Percentiles rank a stretch among this genome's conserved stretches.
Conservation (phyloP, 1,140 invertebrate genomes). For the Drosophila seguyi region DNA sequence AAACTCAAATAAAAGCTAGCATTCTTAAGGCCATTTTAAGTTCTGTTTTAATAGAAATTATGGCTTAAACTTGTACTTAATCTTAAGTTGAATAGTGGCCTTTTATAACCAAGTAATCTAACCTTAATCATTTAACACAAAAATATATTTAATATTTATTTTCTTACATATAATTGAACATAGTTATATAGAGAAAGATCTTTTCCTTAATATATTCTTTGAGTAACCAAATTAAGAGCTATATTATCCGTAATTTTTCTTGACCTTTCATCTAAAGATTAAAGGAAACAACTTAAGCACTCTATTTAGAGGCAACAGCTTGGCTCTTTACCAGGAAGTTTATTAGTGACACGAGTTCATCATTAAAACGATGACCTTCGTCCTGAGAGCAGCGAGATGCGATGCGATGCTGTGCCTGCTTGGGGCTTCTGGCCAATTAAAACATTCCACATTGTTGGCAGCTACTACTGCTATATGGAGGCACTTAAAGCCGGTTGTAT, state of each 20-base stretch:
- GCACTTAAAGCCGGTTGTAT: slow-evolving; percentile 15
- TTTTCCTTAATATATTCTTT: neutral
- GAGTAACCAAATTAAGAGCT: too few relatives aligned
- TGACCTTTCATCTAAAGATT: neutral
- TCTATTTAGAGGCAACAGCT: slow-evolving; percentile 24
- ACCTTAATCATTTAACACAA: too few relatives aligned
- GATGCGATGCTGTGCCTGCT: neutral
- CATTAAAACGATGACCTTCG: slow-evolving; percentile 38
- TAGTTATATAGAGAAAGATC: too few relatives aligned
- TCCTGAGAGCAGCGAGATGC: neutral
- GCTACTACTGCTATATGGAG: neutral
- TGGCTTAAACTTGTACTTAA: too few relatives aligned
- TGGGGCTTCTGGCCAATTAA: slow-evolving; percentile 57
- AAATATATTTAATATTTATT: too few relatives aligned
- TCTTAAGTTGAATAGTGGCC: too few relatives aligned
- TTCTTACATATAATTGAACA: too few relatives aligned
- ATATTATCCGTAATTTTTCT: slow-evolving; percentile 1
- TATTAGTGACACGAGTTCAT: slow-evolving; percentile 46
- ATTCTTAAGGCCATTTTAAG: too few relatives aligned
- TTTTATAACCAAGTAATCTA: too few relatives aligned
- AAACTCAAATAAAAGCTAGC: too few relatives aligned
- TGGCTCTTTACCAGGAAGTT: slow-evolving; percentile 12
- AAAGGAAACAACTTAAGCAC: slow-evolving; percentile 18
- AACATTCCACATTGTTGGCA: slow-evolving; percentile 33
- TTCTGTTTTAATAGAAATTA: too few relatives aligned